phyloP scores from a whole-genome alignment of 1,140 invertebrate species.

The Calliopsis andreniformis region DNA sequence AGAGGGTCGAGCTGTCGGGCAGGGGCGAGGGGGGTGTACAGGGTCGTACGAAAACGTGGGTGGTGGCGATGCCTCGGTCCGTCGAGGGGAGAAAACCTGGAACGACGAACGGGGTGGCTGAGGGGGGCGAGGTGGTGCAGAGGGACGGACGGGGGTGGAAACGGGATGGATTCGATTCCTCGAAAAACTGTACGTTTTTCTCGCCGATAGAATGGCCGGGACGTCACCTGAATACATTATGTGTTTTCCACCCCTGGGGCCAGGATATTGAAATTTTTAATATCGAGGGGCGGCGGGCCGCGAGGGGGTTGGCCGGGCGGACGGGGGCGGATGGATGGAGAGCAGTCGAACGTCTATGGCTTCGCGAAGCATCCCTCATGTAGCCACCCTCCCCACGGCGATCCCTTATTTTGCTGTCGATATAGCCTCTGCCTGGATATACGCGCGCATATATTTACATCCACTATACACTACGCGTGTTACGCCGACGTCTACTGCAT shows the following conservation, averaged over 20 bases:
- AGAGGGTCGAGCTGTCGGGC: constrained; percentile 12
- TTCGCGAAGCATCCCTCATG: constrained; percentile 69
- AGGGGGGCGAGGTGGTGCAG: constrained; percentile 27
- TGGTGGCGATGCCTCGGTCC: constrained; percentile 74
- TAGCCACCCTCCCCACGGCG: constrained; percentile 64
- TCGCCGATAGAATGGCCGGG: constrained; percentile 82
- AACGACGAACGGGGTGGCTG: constrained; percentile 24
- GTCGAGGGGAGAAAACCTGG: constrained; percentile 21
- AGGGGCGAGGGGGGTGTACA: constrained; percentile 8
- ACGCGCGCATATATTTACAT: constrained; percentile 42
- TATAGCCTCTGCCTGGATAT: constrained; percentile 57
- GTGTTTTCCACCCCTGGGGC: constrained; percentile 81
- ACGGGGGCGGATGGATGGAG: constrained; percentile 61
- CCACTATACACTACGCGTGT: neutral
- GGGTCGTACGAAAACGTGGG: constrained; percentile 52
- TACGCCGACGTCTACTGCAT: neutral
- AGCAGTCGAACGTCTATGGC: constrained; percentile 69
- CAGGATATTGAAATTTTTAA: constrained; percentile 83
- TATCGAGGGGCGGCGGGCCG: constrained; percentile 76
- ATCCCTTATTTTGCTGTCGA: constrained; percentile 70
- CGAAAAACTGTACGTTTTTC: constrained; percentile 82
- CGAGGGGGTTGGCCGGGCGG: constrained; percentile 41
- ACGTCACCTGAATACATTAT: constrained; percentile 83
- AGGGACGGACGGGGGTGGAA: constrained; percentile 19
- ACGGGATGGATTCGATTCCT: constrained; percentile 78